These are phyloP conservation scores for Sylvilagus floridanus DNA, from an alignment of 2,797 vertebrate species.

Conservation along the genomic window DNA sequence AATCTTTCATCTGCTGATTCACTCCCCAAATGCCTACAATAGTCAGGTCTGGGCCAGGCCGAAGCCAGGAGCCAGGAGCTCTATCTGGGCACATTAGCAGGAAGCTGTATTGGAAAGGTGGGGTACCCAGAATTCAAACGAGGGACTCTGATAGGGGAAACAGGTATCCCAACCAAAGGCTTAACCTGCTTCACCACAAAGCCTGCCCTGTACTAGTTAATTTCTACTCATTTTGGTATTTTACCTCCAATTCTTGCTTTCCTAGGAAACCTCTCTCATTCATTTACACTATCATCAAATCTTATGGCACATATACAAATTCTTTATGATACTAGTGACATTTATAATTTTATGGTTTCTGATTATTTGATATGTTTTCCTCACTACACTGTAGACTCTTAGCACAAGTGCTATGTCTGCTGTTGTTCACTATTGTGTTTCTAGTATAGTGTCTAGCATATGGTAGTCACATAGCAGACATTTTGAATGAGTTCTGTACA, in stretches of 20 bases:
- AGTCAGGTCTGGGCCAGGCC: too few species aligned
- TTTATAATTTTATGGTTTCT: neutral
- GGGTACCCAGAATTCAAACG: too few species aligned
- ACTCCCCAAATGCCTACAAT: too few species aligned
- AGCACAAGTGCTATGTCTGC: neutral
- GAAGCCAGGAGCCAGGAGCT: too few species aligned
- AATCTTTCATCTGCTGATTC: too few species aligned
- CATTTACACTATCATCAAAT: neutral
- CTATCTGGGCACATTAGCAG: too few species aligned
- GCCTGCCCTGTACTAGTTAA: neutral
- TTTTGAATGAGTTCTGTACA: slow-evolving; percentile 33
- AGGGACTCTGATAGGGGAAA: too few species aligned
- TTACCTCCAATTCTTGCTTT: neutral
- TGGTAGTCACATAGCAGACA: neutral
- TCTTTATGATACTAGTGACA: neutral
- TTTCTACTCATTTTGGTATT: neutral
- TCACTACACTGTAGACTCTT: neutral
- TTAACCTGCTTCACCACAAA: too few species aligned
- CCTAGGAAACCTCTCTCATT: neutral
- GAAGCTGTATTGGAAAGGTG: too few species aligned
- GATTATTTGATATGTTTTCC: neutral
- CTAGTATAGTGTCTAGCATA: neutral
- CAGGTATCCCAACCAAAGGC: too few species aligned
- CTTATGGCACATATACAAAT: neutral
- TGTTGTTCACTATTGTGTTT: slow-evolving; percentile 4